A percentile compares a stretch with the other conserved stretches of the same genome.
Conservation (phyloP, 1,140 invertebrate species). For the Neuroterus valhalla region DNA sequence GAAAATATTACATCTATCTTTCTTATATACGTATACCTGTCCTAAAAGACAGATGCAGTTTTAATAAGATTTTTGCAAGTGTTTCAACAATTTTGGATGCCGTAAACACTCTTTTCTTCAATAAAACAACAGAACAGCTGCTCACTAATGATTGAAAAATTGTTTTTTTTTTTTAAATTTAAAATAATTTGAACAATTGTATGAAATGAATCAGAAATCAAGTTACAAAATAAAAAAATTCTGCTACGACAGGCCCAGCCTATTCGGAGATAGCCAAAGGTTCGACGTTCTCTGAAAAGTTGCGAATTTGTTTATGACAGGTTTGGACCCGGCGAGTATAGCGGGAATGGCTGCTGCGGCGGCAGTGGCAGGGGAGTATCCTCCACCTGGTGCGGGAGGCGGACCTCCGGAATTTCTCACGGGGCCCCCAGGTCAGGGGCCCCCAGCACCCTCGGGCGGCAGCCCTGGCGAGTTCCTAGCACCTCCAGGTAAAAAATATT, state of each 20-base stretch:
- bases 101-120: too few relatives aligned
- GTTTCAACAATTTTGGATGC: too few relatives aligned
- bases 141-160: too few relatives aligned
- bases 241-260: slow-evolving; percentile 41
- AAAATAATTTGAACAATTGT: too few relatives aligned
- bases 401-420: slow-evolving; percentile 77
- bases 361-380: slow-evolving; percentile 79
- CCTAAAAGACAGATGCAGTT: too few relatives aligned
- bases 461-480: slow-evolving; percentile 74
- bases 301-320: slow-evolving; percentile 77
- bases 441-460: slow-evolving; percentile 74
- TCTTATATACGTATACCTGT: too few relatives aligned
- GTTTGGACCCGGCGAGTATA: slow-evolving; percentile 80
- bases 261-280: slow-evolving; percentile 66
- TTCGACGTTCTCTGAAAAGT: slow-evolving; percentile 69
- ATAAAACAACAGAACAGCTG: too few relatives aligned
- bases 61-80: too few relatives aligned
- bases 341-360: slow-evolving; percentile 81
- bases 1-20: too few relatives aligned
- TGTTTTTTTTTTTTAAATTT: too few relatives aligned
- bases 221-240: too few relatives aligned
- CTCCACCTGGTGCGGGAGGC: slow-evolving; percentile 78
- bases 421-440: slow-evolving; percentile 77
- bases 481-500: slow-evolving; percentile 68
- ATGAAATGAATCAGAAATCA: too few relatives aligned